phyloP scores from a whole-genome alignment of 2,888 invertebrate species.

The Caenorhabditis sp. region DNA sequence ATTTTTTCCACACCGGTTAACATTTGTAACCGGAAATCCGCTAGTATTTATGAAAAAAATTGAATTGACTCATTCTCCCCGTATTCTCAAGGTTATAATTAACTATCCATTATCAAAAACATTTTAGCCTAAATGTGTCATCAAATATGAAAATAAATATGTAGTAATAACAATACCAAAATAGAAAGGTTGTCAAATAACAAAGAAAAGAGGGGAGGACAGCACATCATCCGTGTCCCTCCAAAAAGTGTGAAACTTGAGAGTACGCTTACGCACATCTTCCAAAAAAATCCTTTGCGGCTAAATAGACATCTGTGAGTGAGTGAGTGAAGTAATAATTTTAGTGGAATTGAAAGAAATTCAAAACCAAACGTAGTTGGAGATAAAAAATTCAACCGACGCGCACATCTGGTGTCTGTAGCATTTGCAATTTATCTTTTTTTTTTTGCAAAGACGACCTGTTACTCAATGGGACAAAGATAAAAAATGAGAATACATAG shows the following conservation, averaged over 20 bases:
- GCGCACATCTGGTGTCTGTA: neutral
- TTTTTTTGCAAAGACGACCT: neutral
- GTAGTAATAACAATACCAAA: neutral
- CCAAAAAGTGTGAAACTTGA: neutral
- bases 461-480: no score
- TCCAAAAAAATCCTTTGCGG: no score
- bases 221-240: neutral
- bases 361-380: neutral
- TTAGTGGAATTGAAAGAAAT: no score
- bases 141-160: neutral
- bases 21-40: neutral
- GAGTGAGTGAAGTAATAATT: no score
- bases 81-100: neutral
- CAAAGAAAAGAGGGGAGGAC: neutral
- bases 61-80: no score
- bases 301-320: no score
- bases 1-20: neutral
- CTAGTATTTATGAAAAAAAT: neutral
- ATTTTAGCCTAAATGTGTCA: neutral
- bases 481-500: no score
- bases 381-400: neutral
- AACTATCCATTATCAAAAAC: neutral
- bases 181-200: neutral
- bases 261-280: neutral
- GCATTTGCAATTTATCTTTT: neutral